These are phyloP conservation scores for Drosophila testacea DNA, from an alignment of 2,888 invertebrate genomes.

Conservation along the genomic window DNA sequence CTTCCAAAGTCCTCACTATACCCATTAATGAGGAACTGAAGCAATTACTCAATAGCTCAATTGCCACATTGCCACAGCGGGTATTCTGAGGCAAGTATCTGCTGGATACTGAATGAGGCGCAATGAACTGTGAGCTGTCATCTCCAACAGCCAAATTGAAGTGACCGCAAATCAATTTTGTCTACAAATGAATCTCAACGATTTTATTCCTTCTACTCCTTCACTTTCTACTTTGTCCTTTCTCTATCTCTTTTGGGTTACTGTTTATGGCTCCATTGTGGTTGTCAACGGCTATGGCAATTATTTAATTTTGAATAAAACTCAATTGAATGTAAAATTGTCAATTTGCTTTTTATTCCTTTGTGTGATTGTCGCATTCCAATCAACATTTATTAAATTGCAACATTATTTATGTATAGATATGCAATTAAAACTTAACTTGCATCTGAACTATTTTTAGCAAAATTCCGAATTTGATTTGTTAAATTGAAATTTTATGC, in stretches of 20 bases:
- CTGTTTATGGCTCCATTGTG: slow-evolving; percentile 1
- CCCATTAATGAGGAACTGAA: slow-evolving; percentile 26
- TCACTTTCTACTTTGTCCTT: background rate
- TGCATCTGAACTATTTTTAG: background rate
- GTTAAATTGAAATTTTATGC: slow-evolving; percentile 1
- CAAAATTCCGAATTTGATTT: background rate
- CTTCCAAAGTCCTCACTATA: background rate
- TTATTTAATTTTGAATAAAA: slow-evolving; percentile 48
- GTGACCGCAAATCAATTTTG: slow-evolving; percentile 57
- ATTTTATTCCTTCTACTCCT: slow-evolving; percentile 8
- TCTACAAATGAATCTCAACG: slow-evolving; percentile 34
- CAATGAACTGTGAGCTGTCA: slow-evolving; percentile 68
- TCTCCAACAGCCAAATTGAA: slow-evolving; percentile 15
- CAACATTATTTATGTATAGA: slow-evolving; percentile 31
- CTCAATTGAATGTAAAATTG: slow-evolving; percentile 53
- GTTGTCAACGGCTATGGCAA: slow-evolving; percentile 37
- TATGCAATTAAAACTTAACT: slow-evolving; percentile 8
- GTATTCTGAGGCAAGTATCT: background rate
- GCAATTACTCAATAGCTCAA: slow-evolving; percentile 20
- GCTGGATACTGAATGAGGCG: background rate
- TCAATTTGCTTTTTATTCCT: slow-evolving; percentile 3
- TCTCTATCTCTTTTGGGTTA: background rate
- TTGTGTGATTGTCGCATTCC: slow-evolving; percentile 7
- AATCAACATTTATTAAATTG: slow-evolving; percentile 24
- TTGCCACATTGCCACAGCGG: slow-evolving; percentile 3